Base-by-base conservation (phyloP, 2,888 invertebrate species). In the Alloscopus bannaensis region DNA sequence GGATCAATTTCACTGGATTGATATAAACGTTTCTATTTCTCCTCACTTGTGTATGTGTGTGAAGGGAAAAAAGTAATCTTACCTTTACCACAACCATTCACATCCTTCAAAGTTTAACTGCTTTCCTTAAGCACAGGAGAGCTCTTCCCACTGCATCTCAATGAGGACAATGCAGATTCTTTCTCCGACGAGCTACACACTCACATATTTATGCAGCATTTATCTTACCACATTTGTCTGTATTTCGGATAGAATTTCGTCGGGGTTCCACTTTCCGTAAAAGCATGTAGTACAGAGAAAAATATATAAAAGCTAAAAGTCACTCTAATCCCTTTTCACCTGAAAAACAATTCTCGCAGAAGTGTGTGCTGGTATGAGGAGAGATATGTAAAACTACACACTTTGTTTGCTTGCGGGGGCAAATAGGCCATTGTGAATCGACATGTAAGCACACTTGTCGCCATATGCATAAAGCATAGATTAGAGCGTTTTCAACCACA, bases 1-100 rank as follows among this genome's bases (percentile, higher is more conserved):
- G 60, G 47, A 76, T 76, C 68, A 76, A 76, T 76, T 76, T 76
- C 50, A 42, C 59, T 57, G 28, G 59, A 68, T 76, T 76, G 66
- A 76, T 28, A 59, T 70, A 36, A 36, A 65, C 28, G 36, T 28
- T 28, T 20, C 55, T 69, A 42, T 50, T 31, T 29, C 16, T 26
- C 11, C n/a, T n/a, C n/a, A n/a, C n/a, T n/a, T n/a, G n/a, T n/a
- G 24, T 42, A 4, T 18, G 62, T 29, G 20, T 55, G 20, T 29
- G 40, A 66, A 66, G 28, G n/a, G 1, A 24, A 50, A 57, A 75
- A 59, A 52, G 47, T 66, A 66, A 66, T 75, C 59, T 66, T 52
- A 47, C 20, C 22, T 36, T 42, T 26, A 18, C 57, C 55, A 69
- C 42, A 28, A 20, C 65, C 28, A 70, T 70, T 70, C 64, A 40